These are phyloP conservation scores for Chrysopa pallens DNA, from an alignment of 1,140 invertebrate genomes.

Conservation along the genomic window DNA sequence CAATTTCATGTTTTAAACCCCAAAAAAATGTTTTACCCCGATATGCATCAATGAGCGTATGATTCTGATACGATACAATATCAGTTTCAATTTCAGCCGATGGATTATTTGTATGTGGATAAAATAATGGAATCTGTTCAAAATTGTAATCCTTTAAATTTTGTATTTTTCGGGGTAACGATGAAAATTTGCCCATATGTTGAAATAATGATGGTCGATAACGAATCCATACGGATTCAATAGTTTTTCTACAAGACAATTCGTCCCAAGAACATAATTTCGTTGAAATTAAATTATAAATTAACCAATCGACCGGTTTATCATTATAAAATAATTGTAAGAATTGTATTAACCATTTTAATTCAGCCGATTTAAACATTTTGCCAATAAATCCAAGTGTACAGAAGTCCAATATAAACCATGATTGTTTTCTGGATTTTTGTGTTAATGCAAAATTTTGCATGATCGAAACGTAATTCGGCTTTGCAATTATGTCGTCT, in stretches of 20 bases:
- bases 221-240: slow-evolving; percentile 75
- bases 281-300: slow-evolving; percentile 79
- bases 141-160: slow-evolving; percentile 87
- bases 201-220: slow-evolving; percentile 90
- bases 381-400: slow-evolving; percentile 89
- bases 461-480: slow-evolving; percentile 70
- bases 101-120: too few relatives aligned
- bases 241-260: too few relatives aligned
- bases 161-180: slow-evolving; percentile 90
- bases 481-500: slow-evolving; percentile 87
- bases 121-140: too few relatives aligned
- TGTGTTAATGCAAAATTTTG: slow-evolving; percentile 74
- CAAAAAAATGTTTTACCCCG: too few relatives aligned
- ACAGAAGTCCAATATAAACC: slow-evolving; percentile 91
- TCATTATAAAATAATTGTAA: slow-evolving; percentile 88
- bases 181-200: slow-evolving; percentile 90
- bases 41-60: too few relatives aligned
- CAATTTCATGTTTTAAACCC: too few relatives aligned
- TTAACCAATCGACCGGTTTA: slow-evolving; percentile 92
- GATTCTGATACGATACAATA: too few relatives aligned
- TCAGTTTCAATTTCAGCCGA: too few relatives aligned
- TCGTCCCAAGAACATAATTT: slow-evolving; percentile 80
- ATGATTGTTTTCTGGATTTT: slow-evolving; percentile 49
- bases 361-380: slow-evolving; percentile 77
- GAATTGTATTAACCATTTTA: slow-evolving; percentile 83